Evolutionary conservation across 2,888 invertebrate species (phyloP).

Genomic region (Oasisia sp.): DNA sequence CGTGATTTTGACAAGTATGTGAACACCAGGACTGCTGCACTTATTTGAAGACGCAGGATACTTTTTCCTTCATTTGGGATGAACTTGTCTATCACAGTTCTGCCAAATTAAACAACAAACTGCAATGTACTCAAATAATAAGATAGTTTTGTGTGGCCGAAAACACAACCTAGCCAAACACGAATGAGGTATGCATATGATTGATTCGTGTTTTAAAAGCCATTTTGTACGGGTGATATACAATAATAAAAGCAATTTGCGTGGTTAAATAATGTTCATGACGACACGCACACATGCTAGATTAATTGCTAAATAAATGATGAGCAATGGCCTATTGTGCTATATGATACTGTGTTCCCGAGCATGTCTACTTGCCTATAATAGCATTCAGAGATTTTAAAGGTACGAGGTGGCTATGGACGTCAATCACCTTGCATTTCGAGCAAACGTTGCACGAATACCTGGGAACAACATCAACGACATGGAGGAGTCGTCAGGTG

Average conservation of each 20-base stretch:
- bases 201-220: background rate
- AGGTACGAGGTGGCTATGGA: background rate
- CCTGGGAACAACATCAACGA: too few relatives aligned
- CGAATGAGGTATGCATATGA: background rate
- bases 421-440: too few relatives aligned
- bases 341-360: background rate
- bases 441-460: too few relatives aligned
- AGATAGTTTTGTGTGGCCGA: background rate
- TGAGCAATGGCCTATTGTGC: background rate
- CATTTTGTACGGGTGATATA: background rate
- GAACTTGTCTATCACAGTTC: slow-evolving; percentile 56
- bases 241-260: background rate
- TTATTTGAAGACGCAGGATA: slow-evolving; percentile 49
- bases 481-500: too few relatives aligned
- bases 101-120: slow-evolving; percentile 39
- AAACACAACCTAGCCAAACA: background rate
- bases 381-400: background rate
- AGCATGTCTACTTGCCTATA: background rate
- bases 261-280: background rate
- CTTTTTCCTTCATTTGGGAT: slow-evolving; percentile 42
- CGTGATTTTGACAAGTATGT: slow-evolving; percentile 46
- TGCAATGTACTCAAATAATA: slow-evolving; percentile 5
- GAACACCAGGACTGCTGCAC: slow-evolving; percentile 44
- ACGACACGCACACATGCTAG: background rate
- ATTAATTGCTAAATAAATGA: background rate